Evolutionary conservation across 2,797 vertebrate genomes (phyloP), one percentile per base, ranked within the genome.

Genomic region (Scolopax rusticola): DNA sequence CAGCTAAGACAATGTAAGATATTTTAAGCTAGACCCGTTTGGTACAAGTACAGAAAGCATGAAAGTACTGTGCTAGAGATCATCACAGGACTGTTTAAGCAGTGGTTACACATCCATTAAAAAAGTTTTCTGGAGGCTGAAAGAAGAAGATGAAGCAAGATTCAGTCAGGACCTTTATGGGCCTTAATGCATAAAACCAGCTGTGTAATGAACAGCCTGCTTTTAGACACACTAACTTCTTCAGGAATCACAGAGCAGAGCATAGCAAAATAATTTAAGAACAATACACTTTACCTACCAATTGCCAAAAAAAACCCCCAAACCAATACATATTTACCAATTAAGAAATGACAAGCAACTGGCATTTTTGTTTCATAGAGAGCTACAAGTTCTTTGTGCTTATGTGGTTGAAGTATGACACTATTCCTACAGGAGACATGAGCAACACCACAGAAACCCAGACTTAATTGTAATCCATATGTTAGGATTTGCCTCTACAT

Each of bases 21-120:
- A 94, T 94, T 96, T 95, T 90, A 93, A 91, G 85, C 77, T 45
- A 93, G 50, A 59, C 36, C 11, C 1, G 36, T 87, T 96, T 87
- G 89, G 51, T 69, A 79, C 30, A 84, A 79, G 93, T 83, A 86
- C 28, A 81, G 85, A 86, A 95, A 80, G 45, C 28, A 93, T 53
- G 40, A 53, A 84, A 88, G 83, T 56, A 70, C 63, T 73, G 47
- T 25, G 59, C 77, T 60, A 60, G 56, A 93, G 78, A 90, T 76
- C 28, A 88, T 67, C 70, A 63, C 69, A 56, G 53, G 30, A 67
- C 60, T 60, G 38, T 41, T 89, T 36, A 43, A 79, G 40, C 61
- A 77, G 41, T 43, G 56, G 50, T 70, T 84, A 73, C 53, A 73
- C 54, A 91, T 43, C 57, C 91, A 79, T 83, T 84, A 83, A 75